Evolutionary conservation across 64 coral and sea anemone genomes (phyloP), one percentile per base, ranked within the genome.

Genomic region (Dendrophyllia cribrosa): DNA sequence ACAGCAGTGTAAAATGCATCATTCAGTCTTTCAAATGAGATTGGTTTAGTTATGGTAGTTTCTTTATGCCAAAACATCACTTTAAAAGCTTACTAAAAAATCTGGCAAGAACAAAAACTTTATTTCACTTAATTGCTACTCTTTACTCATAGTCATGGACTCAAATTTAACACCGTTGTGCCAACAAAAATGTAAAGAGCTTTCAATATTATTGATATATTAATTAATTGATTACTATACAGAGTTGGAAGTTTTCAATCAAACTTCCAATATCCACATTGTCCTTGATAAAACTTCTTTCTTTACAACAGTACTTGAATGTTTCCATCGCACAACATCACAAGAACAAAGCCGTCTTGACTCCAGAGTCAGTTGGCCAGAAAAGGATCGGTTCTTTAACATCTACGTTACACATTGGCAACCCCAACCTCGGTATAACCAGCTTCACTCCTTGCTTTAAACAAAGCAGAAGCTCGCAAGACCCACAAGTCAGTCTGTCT

Each of bases 261-360:
- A 20, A 75, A 50, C 72, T 84, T 67, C 80, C 45, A 8, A 75
- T 52, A 45, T 67, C 61, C 20, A 66, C 61, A 63, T 11, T 49
- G 79, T 83, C 79, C 79, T 49, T 48, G 59, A 83, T 63, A 84
- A 14, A 14, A 23, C 20, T 59, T 16, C 47, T 34, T 84, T 84
- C 20, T 84, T 50, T 14, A 67, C 9, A 67, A 51, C 12, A 84
- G 62, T 67, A 19, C 80, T 84, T 84, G 80, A 68, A 22, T 65
- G 46, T 8, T 9, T 53, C 80, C 80, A 67, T 23, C 63, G 44
- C 20, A 51, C 44, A 51, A 75, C 46, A 50, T 51, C 44, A 50
- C 17, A 9, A 43, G 11, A 67, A 50, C 8, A 14, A 47, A 16
- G 17, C 45, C 34, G 7, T 68, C 80, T 67, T 67, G 0, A 51